Conservation (phyloP, 2,113 vertebrate species). For the Murina feae region DNA sequence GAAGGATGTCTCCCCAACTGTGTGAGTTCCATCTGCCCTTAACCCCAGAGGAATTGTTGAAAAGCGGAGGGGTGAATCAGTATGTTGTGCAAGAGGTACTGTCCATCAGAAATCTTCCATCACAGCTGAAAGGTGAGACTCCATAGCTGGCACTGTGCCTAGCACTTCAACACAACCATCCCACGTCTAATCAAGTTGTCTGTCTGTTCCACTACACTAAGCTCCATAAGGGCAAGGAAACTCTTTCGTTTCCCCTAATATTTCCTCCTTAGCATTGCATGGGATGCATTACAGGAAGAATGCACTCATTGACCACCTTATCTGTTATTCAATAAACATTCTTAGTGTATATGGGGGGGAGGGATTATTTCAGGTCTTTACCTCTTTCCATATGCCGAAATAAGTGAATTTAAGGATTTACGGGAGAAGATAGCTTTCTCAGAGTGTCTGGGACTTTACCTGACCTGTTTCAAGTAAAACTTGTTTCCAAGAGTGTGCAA, state of each 20-base stretch:
- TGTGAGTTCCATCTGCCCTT: conserved; percentile 89
- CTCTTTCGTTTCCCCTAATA: neutral
- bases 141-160: neutral
- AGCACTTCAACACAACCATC: neutral
- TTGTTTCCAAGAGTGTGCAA: neutral
- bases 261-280: neutral
- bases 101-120: conserved; percentile 79
- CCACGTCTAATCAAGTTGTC: neutral
- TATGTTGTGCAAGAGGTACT: conserved; percentile 92
- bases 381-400: neutral
- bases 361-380: neutral
- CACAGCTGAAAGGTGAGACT: conserved; percentile 83
- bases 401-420: neutral
- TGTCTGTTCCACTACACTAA: neutral
- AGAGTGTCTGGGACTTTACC: neutral
- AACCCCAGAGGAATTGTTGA: conserved; percentile 85
- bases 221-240: neutral
- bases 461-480: neutral
- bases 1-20: neutral
- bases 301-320: neutral
- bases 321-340: neutral
- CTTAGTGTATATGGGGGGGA: neutral
- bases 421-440: neutral
- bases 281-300: neutral
- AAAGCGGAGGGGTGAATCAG: conserved; percentile 84